Percentiles rank a stretch among this genome's conserved stretches.
phyloP scores from a whole-genome alignment of 2,797 vertebrate species.

The Clarias pachynema region DNA sequence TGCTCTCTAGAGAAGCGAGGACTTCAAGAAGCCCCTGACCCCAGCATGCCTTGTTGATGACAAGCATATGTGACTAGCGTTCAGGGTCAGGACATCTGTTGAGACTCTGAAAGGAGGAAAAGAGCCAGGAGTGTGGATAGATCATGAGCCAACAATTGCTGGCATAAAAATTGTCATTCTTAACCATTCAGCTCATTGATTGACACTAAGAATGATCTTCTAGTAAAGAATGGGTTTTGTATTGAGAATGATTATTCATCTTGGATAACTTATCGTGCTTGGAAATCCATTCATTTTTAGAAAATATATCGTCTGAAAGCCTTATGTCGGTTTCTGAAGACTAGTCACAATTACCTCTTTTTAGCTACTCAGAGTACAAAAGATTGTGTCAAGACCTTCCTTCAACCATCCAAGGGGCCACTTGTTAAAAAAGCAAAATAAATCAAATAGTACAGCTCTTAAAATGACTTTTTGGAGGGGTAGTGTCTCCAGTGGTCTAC shows the following conservation, averaged over 20 bases:
- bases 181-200: conserved; percentile 5
- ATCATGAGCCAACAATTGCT: conserved; percentile 54
- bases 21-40: conserved; percentile 82
- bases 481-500: background rate
- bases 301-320: background rate
- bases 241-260: conserved; percentile 7
- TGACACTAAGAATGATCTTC: background rate
- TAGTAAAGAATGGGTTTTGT: conserved; percentile 10
- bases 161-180: conserved; percentile 18
- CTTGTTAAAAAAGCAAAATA: background rate
- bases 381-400: background rate
- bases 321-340: background rate
- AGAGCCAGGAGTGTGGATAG: conserved; percentile 56
- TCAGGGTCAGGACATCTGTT: conserved; percentile 73
- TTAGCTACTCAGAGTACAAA: background rate
- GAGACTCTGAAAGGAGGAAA: conserved; percentile 39
- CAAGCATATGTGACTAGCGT: conserved; percentile 79
- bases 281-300: background rate
- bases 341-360: background rate
- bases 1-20: conserved; percentile 72
- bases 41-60: conserved; percentile 78
- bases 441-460: background rate
- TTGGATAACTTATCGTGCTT: background rate
- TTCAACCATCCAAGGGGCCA: background rate
- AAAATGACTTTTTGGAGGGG: background rate